A percentile compares a stretch with the other conserved stretches of the same genome.
These are phyloP conservation scores for silkworm (Bombyx mori) DNA, from an alignment of 1,140 invertebrate species.

Conservation along the genomic window DNA sequence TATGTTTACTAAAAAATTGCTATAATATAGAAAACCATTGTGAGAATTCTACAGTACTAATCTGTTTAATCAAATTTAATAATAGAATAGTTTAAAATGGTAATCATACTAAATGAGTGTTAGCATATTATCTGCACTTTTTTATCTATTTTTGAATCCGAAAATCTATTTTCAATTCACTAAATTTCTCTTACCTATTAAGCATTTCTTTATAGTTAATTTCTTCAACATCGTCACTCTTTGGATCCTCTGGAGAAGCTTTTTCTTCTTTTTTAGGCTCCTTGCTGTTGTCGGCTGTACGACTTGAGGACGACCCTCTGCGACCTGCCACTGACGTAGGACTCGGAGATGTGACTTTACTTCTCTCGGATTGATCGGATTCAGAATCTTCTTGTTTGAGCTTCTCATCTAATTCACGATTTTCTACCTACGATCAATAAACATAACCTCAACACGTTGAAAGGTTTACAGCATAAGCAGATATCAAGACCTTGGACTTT, in stretches of 20 bases:
- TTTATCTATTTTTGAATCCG: neutral
- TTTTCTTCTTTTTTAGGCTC: slow-evolving; percentile 71
- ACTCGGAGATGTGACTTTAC: slow-evolving; percentile 68
- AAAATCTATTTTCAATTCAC: neutral
- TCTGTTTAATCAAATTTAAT: too few relatives aligned
- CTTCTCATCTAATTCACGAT: slow-evolving; percentile 79
- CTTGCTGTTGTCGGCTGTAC: slow-evolving; percentile 38
- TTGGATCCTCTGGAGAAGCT: slow-evolving; percentile 56
- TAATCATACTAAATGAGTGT: slow-evolving; percentile 1
- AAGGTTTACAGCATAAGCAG: too few relatives aligned
- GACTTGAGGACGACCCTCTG: slow-evolving; percentile 60
- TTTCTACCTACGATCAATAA: slow-evolving; percentile 73
- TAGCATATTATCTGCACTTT: neutral
- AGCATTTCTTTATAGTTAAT: slow-evolving; percentile 69
- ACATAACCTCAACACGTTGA: slow-evolving; percentile 34
- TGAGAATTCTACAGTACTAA: too few relatives aligned
- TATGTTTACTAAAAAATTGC: neutral
- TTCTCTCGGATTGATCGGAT: slow-evolving; percentile 76
- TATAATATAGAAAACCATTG: too few relatives aligned
- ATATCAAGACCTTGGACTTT: too few relatives aligned
- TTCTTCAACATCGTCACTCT: slow-evolving; percentile 71
- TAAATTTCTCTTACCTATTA: slow-evolving; percentile 44
- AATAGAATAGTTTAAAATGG: too few relatives aligned
- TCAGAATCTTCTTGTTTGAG: slow-evolving; percentile 77
- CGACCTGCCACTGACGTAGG: slow-evolving; percentile 53